A percentile compares a stretch with the other conserved stretches of the same genome.
Evolutionary conservation across 2,888 invertebrate species (phyloP).

Genomic region (Rhorus exstirpatorius): DNA sequence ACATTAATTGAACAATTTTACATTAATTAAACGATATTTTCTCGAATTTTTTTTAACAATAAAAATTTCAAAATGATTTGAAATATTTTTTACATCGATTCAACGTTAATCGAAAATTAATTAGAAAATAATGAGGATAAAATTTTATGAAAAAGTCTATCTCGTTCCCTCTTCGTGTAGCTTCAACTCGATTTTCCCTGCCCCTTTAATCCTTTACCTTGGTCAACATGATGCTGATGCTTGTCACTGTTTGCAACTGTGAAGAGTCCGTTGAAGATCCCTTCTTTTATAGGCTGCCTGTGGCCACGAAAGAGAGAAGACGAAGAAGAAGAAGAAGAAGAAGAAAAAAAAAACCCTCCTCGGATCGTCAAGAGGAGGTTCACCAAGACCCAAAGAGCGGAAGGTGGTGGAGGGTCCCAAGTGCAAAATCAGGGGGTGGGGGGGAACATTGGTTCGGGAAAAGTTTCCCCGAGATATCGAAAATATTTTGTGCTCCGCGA

Average conservation of each 20-base stretch:
- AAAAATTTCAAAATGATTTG: too few species aligned
- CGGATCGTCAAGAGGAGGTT: constrained; percentile 60
- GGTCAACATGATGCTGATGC: constrained; percentile 81
- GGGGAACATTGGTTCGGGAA: background rate
- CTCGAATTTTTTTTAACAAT: too few species aligned
- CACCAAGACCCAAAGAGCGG: constrained; percentile 52
- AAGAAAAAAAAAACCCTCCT: constrained; percentile 75
- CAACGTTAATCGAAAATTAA: too few species aligned
- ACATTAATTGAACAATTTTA: too few species aligned
- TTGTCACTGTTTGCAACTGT: constrained; percentile 81
- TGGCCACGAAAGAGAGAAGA: constrained; percentile 48
- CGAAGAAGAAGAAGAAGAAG: too few species aligned
- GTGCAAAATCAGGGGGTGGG: constrained; percentile 34
- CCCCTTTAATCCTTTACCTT: constrained; percentile 77
- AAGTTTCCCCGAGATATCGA: constrained; percentile 30
- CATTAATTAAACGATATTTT: too few species aligned
- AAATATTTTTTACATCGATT: too few species aligned
- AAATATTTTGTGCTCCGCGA: constrained; percentile 12
- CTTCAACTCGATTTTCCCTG: background rate
- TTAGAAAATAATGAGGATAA: too few species aligned
- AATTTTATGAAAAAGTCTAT: too few species aligned
- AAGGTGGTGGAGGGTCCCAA: constrained; percentile 74
- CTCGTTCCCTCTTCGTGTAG: background rate
- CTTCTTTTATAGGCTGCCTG: constrained; percentile 80
- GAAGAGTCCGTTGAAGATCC: constrained; percentile 78